phyloP scores from a whole-genome alignment of 2,888 invertebrate genomes.

The Chrysomela aeneicollis region DNA sequence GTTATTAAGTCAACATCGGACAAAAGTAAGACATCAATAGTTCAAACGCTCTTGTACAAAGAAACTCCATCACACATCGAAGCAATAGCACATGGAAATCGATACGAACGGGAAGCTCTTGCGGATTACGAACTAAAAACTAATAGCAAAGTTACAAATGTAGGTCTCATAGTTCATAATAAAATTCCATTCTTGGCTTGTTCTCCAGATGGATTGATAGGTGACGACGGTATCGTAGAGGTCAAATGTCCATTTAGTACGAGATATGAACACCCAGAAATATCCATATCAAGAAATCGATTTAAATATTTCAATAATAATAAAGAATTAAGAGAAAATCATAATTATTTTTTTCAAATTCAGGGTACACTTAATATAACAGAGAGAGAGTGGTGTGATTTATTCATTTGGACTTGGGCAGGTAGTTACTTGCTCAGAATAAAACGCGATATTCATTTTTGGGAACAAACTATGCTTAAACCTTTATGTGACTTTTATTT shows the following conservation, averaged over 20 bases:
- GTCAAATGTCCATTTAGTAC: background rate
- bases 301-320: conserved; percentile 6
- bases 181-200: conserved; percentile 5
- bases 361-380: conserved; percentile 23
- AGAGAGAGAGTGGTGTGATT: conserved; percentile 17
- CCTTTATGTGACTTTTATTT: conserved; percentile 5
- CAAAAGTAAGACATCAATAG: background rate
- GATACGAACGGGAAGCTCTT: conserved; percentile 4
- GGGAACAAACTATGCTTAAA: background rate
- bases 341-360: conserved; percentile 22
- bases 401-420: conserved; percentile 15
- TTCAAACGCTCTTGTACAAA: background rate
- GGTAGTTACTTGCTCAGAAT: conserved; percentile 17
- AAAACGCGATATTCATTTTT: conserved; percentile 3
- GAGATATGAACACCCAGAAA: background rate
- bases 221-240: conserved; percentile 5
- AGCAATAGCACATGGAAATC: conserved; percentile 10
- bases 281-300: background rate
- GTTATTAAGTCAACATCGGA: conserved; percentile 9
- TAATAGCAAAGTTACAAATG: background rate
- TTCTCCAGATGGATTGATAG: conserved; percentile 16
- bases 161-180: conserved; percentile 10
- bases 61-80: background rate
- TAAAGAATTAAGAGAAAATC: background rate
- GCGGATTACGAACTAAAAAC: conserved; percentile 7